phyloP scores from a whole-genome alignment of 2,888 invertebrate species.

The Strigamia maritima region DNA sequence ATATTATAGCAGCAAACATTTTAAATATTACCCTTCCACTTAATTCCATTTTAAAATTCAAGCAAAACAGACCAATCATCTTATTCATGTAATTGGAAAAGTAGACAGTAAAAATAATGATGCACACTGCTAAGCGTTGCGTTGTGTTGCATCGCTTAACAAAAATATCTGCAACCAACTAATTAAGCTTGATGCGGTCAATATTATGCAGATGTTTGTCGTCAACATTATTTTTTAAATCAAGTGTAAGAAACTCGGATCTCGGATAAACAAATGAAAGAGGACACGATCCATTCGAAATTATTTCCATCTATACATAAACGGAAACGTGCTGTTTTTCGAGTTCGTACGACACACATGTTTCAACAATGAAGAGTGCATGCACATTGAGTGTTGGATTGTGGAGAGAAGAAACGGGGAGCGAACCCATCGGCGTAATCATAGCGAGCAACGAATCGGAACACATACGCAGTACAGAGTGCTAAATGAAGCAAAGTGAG shows the following conservation, averaged over 20 bases:
- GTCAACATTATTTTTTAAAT: not conserved
- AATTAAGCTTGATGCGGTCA: constrained; percentile 31
- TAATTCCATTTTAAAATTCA: not conserved
- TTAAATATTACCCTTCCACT: not conserved
- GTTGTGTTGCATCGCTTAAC: not conserved
- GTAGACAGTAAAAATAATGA: too few species aligned
- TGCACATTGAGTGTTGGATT: not conserved
- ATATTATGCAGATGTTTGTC: constrained; percentile 32
- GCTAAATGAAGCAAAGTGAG: constrained; percentile 21
- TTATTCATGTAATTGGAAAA: too few species aligned
- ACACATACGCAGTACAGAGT: constrained; percentile 21
- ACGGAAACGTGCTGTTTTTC: not conserved
- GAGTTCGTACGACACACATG: not conserved
- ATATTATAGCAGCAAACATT: constrained; percentile 9
- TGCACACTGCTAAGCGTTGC: too few species aligned
- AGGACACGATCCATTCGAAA: not conserved
- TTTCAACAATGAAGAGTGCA: not conserved
- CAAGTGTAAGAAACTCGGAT: not conserved
- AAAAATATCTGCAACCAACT: constrained; percentile 29
- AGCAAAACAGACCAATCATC: not conserved
- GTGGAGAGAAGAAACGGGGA: not conserved
- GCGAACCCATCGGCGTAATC: constrained; percentile 19
- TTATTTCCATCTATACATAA: not conserved
- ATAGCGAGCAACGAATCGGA: constrained; percentile 34
- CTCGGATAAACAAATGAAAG: not conserved